A percentile compares a stretch with the other conserved stretches of the same genome.
phyloP scores from a whole-genome alignment of 2,888 invertebrate species.

The Masnerella sp. region DNA sequence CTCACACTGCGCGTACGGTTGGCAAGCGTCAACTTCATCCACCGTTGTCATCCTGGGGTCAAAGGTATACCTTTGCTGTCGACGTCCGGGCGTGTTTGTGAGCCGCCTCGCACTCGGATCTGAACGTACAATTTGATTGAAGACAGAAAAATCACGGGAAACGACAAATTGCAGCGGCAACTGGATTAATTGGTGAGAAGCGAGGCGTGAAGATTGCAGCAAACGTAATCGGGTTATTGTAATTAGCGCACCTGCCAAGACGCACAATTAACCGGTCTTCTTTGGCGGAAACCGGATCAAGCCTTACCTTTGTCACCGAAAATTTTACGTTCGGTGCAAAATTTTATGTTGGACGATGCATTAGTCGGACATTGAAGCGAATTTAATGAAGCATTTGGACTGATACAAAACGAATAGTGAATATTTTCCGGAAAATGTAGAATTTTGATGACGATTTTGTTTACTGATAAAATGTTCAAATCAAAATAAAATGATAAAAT shows the following conservation, averaged over 20 bases:
- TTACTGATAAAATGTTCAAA: no score
- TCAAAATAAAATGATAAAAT: no score
- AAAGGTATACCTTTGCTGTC: constrained; percentile 71
- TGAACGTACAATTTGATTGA: constrained; percentile 62
- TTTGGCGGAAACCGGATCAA: constrained; percentile 22
- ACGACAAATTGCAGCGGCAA: constrained; percentile 19
- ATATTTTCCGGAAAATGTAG: no score
- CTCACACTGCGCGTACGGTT: constrained; percentile 69
- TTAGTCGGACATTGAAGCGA: no score
- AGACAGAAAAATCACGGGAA: constrained; percentile 26
- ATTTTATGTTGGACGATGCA: no score
- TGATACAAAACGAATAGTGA: no score
- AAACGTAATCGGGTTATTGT: constrained; percentile 43
- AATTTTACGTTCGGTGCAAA: no score
- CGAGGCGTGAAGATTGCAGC: constrained; percentile 52
- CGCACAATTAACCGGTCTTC: constrained; percentile 30
- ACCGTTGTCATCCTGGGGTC: constrained; percentile 68
- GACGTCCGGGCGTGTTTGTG: constrained; percentile 68
- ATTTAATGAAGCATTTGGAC: background rate
- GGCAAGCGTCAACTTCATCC: constrained; percentile 67
- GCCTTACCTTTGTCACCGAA: constrained; percentile 26
- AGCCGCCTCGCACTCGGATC: constrained; percentile 72
- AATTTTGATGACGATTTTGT: no score
- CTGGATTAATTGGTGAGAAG: constrained; percentile 52
- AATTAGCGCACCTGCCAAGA: constrained; percentile 25